Evolutionary conservation across 2,888 invertebrate species (phyloP), one percentile per base, ranked within the genome.

Genomic region (Trichogramma dendrolimi): DNA sequence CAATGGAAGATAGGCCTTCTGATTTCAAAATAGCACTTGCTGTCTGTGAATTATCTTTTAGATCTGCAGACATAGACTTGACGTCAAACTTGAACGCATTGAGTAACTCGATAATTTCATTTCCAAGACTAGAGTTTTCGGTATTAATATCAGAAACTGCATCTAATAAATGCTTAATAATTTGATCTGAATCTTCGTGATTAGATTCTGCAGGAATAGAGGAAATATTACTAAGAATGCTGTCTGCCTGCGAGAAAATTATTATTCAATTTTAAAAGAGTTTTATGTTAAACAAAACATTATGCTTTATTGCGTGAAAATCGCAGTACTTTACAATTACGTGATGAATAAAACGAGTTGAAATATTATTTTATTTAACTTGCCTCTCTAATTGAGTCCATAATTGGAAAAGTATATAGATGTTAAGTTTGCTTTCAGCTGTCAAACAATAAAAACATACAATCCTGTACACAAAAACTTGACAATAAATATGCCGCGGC

Each of bases 111-210:
- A 53, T 27, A 4, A 72, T 69, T 57, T 78, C 73, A 58, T 69
- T 71, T 6, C 63, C 65, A 14, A 70, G 68, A 8, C 67, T 67
- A 11, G 61, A 54, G 60, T 73, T 72, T 62, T 77, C 76, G 5
- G 76, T 71, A 6, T 61, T 70, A 4, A 72, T 72, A 59, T 75
- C 75, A 43, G 69, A 63, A 6, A 74, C 68, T 49, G 70, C 74
- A 57, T 70, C 68, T 6, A 66, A 55, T 4, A 78, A 58, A 6
- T 65, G 27, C 42, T 69, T 66, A 4, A 73, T 56, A 63, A 63
- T 62, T 49, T 55, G 11, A 59, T 66, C 63, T 46, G 63, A 61
- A 5, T 53, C 47, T 6, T 8, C 56, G 14, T 56, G 54, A 55
- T 41, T 63, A 11, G 52, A 49, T 10, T 59, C 63, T 52, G 58